Evolutionary conservation across 2,888 invertebrate genomes (phyloP), one percentile per base, ranked within the genome.

Genomic region (Acleris laterana): DNA sequence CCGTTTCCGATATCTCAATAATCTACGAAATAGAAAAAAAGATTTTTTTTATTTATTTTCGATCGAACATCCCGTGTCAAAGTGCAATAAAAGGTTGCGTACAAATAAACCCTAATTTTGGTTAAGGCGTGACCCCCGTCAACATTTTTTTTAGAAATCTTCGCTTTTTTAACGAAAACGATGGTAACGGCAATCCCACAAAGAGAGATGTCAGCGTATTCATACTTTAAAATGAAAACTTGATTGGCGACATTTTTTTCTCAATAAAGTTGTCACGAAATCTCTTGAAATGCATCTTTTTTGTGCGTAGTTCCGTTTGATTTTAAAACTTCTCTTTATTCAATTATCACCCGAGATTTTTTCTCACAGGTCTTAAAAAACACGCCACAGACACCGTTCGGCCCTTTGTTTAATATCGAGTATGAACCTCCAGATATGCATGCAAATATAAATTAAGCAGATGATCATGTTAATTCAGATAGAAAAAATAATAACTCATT

Each of bases 91-190:
- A 88, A 90, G 90, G 88, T 91, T 87, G 86, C 84, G 77, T 80
- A 73, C 80, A 78, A 87, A 85, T 84, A 90, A 88, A 85, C 88
- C 89, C 88, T 90, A 90, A 92, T 90, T 91, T 91, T 73, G 87
- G 88, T 87, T 83, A 72, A 81, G 90, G 87, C 87, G 88, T 93
- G 92, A 92, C 92, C 93, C 92, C 90, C 88, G 87, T 92, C 91
- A 90, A 89, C 88, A 83, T 72, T 85, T 87, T 90, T 46, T 89
- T 89, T 75, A 51, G 69, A 83, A 87, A 83, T 85, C 88, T 83
- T 86, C 86, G 88, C 85, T 88, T 91, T 92, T 90, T 89, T 81
- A 78, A 73, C 72, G 53, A 77, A 84, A 87, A 87, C 71, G 77
- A 75, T 74, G 71, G 81, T 87, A 91, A 90, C 90, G 90, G 90